Percentiles rank a stretch among this genome's conserved stretches.
phyloP scores from a whole-genome alignment of 2,888 invertebrate genomes.

The Pantelozetes paolii region DNA sequence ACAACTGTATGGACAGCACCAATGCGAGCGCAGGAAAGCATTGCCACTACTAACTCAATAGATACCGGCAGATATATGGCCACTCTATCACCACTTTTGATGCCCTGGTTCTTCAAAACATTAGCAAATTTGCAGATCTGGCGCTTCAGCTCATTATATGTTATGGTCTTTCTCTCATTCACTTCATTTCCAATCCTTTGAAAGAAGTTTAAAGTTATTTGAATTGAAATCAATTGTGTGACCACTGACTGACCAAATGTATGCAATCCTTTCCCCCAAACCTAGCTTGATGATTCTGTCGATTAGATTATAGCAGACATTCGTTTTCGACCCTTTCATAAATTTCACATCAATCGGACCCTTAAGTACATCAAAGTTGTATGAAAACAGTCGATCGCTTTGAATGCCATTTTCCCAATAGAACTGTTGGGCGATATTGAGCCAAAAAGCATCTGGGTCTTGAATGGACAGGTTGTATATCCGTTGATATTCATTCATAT shows the following conservation, averaged over 20 bases:
- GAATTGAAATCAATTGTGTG: constrained; percentile 3
- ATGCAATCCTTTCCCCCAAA: constrained; percentile 82
- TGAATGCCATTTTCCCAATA: constrained; percentile 72
- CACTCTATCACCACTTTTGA: constrained; percentile 78
- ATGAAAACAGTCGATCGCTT: constrained; percentile 71
- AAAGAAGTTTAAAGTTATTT: constrained; percentile 49
- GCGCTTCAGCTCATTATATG: constrained; percentile 78
- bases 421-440: constrained; percentile 81
- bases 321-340: constrained; percentile 91
- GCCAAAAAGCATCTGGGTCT: constrained; percentile 88
- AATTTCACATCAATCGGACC: constrained; percentile 88
- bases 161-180: constrained; percentile 79
- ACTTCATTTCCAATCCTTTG: constrained; percentile 95
- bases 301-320: constrained; percentile 89
- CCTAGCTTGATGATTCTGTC: constrained; percentile 87
- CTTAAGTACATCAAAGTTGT: constrained; percentile 82
- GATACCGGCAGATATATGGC: constrained; percentile 99
- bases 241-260: constrained; percentile 76
- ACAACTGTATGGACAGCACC: constrained; percentile 96
- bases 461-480: constrained; percentile 81
- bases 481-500: constrained; percentile 70
- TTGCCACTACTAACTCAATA: constrained; percentile 80
- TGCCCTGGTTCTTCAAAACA: constrained; percentile 70
- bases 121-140: constrained; percentile 89
- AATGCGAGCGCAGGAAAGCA: constrained; percentile 93